Conservation (phyloP, 2,888 invertebrate species). For the Folsomia manolachei region DNA sequence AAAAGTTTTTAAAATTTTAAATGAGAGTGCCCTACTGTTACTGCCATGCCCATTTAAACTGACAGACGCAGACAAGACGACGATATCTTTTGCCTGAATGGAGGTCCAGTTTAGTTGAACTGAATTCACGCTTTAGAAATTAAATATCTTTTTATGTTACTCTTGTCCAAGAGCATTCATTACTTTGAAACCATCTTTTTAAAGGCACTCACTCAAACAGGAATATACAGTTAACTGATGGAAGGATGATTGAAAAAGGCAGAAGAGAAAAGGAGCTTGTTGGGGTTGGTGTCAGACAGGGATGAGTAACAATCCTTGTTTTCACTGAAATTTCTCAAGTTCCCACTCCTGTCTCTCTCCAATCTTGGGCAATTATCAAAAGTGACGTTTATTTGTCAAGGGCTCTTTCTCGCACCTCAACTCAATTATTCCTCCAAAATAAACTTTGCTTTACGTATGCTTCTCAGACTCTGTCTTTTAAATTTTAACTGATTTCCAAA, state of each 20-base stretch:
- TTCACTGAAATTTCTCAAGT: slow-evolving; percentile 16
- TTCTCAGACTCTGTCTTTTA: no score
- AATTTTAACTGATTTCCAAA: no score
- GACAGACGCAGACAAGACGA: neutral
- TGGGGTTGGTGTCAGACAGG: slow-evolving; percentile 38
- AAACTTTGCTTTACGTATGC: no score
- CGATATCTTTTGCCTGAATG: neutral
- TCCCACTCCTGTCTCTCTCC: slow-evolving; percentile 38
- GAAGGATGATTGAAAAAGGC: neutral
- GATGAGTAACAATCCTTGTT: slow-evolving; percentile 3
- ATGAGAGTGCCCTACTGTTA: no score
- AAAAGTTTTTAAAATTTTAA: no score
- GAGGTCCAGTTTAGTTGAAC: neutral
- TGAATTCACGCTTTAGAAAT: neutral
- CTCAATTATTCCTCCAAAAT: no score
- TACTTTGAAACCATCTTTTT: slow-evolving; percentile 28
- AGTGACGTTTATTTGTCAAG: neutral
- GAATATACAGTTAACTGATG: neutral
- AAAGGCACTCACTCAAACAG: slow-evolving; percentile 2
- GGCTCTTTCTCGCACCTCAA: neutral
- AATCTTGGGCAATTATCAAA: slow-evolving; percentile 9
- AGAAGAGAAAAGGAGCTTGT: slow-evolving; percentile 9
- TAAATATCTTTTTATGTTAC: neutral
- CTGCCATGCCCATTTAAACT: no score
- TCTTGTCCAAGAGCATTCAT: slow-evolving; percentile 16